Percentiles rank a stretch among this genome's conserved stretches.
These are phyloP conservation scores for Perithous albicinctus DNA, from an alignment of 2,888 invertebrate genomes.

Conservation along the genomic window DNA sequence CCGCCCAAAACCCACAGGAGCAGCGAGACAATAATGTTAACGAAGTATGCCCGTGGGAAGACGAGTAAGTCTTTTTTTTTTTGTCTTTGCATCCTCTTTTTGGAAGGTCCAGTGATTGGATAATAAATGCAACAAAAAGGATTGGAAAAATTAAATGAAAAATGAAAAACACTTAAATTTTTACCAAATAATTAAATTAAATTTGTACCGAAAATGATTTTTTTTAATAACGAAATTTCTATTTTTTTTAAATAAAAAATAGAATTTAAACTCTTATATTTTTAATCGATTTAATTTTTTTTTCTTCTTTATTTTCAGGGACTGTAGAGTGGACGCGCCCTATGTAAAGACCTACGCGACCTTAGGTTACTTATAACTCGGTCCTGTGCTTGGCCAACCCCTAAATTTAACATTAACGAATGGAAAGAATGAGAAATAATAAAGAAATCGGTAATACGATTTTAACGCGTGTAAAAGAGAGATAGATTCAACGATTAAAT, in stretches of 20 bases:
- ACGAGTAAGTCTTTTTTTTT: conserved; percentile 91
- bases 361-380: conserved; percentile 93
- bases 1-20: conserved; percentile 76
- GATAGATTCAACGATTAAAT: conserved; percentile 54
- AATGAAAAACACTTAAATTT: too few species aligned
- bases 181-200: too few species aligned
- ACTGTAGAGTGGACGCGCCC: conserved; percentile 94
- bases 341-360: conserved; percentile 98
- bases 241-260: too few species aligned
- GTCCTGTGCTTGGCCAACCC: conserved; percentile 30
- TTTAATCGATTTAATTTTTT: conserved; percentile 16
- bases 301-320: conserved; percentile 87
- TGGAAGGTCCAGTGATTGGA: too few species aligned
- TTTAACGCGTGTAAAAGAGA: conserved; percentile 67
- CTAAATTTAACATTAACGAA: conserved; percentile 54
- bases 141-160: too few species aligned
- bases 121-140: too few species aligned
- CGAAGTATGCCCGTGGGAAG: conserved; percentile 97
- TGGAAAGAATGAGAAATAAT: conserved; percentile 58
- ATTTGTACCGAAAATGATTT: too few species aligned
- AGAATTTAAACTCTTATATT: too few species aligned
- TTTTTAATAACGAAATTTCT: too few species aligned
- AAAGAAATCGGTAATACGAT: conserved; percentile 73
- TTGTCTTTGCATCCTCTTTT: too few species aligned
- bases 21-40: conserved; percentile 88